These are phyloP conservation scores for Tachuris rubrigastra DNA, from an alignment of 2,113 vertebrate genomes.

Conservation along the genomic window DNA sequence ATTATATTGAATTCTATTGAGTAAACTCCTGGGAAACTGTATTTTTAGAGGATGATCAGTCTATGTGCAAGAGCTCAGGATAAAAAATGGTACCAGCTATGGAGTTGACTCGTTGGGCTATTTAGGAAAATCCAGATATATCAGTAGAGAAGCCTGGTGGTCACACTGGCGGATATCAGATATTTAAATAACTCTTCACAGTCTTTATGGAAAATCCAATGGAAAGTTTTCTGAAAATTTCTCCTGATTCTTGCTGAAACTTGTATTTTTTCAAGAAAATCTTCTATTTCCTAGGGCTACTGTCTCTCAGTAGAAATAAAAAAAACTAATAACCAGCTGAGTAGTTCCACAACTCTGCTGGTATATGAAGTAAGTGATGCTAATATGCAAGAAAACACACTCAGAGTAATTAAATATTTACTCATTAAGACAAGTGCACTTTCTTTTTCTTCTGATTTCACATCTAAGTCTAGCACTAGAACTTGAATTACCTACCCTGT, in stretches of 20 bases:
- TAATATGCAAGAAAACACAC: not conserved
- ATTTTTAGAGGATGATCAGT: not conserved
- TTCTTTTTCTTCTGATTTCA: not conserved
- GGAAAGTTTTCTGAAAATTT: not conserved
- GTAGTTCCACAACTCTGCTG: not conserved
- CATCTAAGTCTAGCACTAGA: not conserved
- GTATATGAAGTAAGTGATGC: not conserved
- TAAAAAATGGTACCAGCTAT: not conserved
- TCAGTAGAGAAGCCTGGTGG: not conserved
- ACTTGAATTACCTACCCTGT: not conserved
- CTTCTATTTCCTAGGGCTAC: not conserved
- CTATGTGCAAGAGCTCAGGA: not conserved
- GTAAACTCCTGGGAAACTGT: not conserved
- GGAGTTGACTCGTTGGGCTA: not conserved
- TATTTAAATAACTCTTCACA: not conserved
- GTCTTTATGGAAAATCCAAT: not conserved
- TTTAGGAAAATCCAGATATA: not conserved
- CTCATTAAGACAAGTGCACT: not conserved
- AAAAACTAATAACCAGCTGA: not conserved
- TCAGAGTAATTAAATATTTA: not conserved
- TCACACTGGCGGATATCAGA: not conserved
- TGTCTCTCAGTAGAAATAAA: not conserved
- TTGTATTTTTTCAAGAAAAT: not conserved
- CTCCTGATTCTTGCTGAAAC: not conserved
- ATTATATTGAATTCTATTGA: not conserved